Evolutionary conservation across 2,797 vertebrate species (phyloP).

Genomic region (Remorina albescens): DNA sequence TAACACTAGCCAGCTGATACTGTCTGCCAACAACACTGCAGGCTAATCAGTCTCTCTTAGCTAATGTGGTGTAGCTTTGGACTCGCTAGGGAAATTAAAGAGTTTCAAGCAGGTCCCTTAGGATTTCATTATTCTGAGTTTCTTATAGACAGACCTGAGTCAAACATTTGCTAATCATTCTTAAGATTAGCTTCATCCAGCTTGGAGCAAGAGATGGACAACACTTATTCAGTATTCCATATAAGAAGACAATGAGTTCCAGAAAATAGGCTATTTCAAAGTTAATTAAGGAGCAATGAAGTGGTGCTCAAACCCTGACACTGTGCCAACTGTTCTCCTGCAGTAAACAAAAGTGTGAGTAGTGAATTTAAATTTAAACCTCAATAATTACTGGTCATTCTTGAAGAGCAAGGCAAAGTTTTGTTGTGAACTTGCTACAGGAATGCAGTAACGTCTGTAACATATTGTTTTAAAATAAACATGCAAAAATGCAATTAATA

Average conservation of each 20-base stretch:
- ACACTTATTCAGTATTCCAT: neutral
- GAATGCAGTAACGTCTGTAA: conserved; percentile 52
- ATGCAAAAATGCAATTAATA: conserved; percentile 62
- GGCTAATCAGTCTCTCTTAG: conserved; percentile 50
- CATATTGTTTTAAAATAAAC: conserved; percentile 59
- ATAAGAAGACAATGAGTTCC: neutral
- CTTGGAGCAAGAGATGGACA: conserved; percentile 2
- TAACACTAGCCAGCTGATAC: conserved; percentile 56
- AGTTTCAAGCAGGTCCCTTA: conserved; percentile 21
- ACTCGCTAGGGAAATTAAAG: conserved; percentile 46
- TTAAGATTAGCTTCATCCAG: conserved; percentile 22
- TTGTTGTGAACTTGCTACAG: conserved; percentile 33
- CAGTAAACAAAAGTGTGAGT: conserved; percentile 34
- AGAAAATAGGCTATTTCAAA: conserved; percentile 18
- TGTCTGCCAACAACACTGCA: conserved; percentile 47
- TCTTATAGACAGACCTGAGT: conserved; percentile 26
- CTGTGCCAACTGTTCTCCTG: conserved; percentile 8
- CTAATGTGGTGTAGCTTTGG: conserved; percentile 30
- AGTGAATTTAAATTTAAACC: conserved; percentile 29
- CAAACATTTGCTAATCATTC: conserved; percentile 29
- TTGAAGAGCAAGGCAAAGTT: conserved; percentile 30
- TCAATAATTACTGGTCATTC: conserved; percentile 30
- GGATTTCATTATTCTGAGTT: conserved; percentile 31
- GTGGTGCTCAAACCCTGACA: neutral
- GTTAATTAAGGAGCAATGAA: conserved; percentile 9